Evolutionary conservation across 2,113 vertebrate genomes (phyloP).

Genomic region (Meles meles): DNA sequence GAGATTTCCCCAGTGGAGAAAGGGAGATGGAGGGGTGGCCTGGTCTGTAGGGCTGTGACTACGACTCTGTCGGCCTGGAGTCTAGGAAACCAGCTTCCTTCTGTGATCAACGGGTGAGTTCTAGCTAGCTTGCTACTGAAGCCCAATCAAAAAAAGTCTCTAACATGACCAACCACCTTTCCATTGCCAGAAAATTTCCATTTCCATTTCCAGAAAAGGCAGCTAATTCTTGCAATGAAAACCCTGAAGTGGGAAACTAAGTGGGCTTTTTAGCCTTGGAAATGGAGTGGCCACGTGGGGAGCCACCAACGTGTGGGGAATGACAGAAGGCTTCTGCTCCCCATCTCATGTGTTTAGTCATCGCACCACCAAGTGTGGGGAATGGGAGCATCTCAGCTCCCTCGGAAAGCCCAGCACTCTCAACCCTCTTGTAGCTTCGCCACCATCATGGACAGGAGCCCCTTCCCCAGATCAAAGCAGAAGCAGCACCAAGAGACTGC

Average conservation of each 20-base stretch:
- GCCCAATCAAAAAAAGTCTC: neutral
- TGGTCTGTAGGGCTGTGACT: neutral
- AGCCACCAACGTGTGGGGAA: neutral
- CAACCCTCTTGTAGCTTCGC: neutral
- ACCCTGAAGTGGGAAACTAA: neutral
- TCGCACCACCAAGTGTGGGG: neutral
- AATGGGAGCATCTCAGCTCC: neutral
- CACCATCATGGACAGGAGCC: neutral
- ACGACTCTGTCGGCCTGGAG: neutral
- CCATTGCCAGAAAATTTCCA: neutral
- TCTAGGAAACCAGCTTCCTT: conserved; percentile 1
- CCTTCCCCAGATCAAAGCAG: neutral
- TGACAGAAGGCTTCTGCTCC: neutral
- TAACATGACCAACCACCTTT: neutral
- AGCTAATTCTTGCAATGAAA: neutral
- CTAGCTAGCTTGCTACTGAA: neutral
- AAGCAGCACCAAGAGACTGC: neutral
- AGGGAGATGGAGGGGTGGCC: neutral
- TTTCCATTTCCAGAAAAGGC: neutral
- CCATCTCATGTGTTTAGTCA: neutral
- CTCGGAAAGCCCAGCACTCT: neutral
- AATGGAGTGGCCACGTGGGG: neutral
- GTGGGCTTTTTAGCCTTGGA: neutral
- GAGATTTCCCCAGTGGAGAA: neutral
- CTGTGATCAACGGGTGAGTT: neutral